A percentile compares a stretch with the other conserved stretches of the same genome.
Conservation (phyloP, 2,797 vertebrate genomes). For the Alectoris magna region DNA sequence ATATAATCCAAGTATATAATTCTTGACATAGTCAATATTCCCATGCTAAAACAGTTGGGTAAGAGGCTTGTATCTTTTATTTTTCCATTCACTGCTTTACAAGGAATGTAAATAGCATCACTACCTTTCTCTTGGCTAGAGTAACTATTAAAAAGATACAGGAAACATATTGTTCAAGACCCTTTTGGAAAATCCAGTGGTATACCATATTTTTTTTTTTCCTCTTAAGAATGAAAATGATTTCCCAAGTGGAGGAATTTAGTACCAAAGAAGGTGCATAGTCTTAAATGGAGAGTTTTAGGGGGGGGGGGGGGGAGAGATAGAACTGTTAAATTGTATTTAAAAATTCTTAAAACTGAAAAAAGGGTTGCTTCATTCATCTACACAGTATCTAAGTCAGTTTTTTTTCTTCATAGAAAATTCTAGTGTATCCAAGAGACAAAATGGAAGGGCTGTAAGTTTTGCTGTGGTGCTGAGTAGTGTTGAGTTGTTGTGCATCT, state of each 20-base stretch:
- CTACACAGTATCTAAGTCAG: neutral
- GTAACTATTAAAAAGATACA: neutral
- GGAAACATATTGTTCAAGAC: neutral
- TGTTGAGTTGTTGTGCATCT: neutral
- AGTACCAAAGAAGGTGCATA: neutral
- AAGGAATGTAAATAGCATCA: neutral
- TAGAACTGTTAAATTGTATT: neutral
- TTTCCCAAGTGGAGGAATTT: neutral
- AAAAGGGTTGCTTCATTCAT: neutral
- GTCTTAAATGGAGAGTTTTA: neutral
- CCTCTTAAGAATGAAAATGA: neutral
- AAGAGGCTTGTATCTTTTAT: neutral
- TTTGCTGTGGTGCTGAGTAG: neutral
- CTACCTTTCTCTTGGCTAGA: neutral
- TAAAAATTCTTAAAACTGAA: neutral
- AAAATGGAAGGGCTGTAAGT: rapidly evolving
- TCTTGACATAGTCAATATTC: neutral
- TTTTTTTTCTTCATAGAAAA: neutral
- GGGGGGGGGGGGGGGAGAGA: too few species aligned
- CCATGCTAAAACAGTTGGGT: neutral
- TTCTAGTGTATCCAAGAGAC: neutral
- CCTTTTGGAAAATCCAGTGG: neutral
- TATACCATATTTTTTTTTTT: rapidly evolving
- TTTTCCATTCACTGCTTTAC: neutral
- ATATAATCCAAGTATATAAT: neutral